Percentiles rank a stretch among this genome's conserved stretches.
Evolutionary conservation across 2,888 invertebrate genomes (phyloP).

Genomic region (Xestia ashworthii): DNA sequence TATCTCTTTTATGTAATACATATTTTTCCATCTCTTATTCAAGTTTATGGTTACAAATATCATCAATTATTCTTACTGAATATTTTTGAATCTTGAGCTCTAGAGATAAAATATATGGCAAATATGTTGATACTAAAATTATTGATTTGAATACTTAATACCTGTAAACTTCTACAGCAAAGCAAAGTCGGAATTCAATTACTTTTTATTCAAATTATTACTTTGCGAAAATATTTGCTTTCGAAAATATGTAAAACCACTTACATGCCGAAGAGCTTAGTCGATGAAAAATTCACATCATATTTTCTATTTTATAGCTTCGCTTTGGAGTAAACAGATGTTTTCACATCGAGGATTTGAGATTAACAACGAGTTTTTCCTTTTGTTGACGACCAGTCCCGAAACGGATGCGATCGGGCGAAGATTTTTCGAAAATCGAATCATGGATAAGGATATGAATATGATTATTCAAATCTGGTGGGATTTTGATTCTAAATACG

Average conservation of each 20-base stretch:
- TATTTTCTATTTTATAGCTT: constrained; percentile 65
- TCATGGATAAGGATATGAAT: constrained; percentile 54
- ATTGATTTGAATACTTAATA: constrained; percentile 34
- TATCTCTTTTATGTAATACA: not conserved
- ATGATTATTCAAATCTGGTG: constrained; percentile 52
- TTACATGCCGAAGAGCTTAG: constrained; percentile 61
- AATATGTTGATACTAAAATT: constrained; percentile 5
- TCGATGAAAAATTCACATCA: constrained; percentile 56
- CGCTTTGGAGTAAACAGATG: constrained; percentile 61
- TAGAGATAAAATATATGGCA: not conserved
- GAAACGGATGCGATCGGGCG: constrained; percentile 45
- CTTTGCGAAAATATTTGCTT: constrained; percentile 45
- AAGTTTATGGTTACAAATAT: constrained; percentile 1
- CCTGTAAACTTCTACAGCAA: constrained; percentile 16
- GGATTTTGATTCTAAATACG: constrained; percentile 42
- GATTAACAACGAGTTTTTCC: constrained; percentile 69
- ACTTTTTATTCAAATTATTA: constrained; percentile 38
- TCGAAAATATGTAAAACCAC: constrained; percentile 66
- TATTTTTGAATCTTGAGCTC: not conserved
- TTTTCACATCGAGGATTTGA: constrained; percentile 66
- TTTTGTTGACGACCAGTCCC: constrained; percentile 64
- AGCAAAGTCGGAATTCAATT: constrained; percentile 29
- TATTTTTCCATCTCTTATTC: constrained; percentile 9
- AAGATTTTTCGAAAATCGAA: constrained; percentile 60
- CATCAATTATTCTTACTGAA: not conserved